Conservation (phyloP, 2,797 vertebrate genomes). For the Chloroceryle inda region DNA sequence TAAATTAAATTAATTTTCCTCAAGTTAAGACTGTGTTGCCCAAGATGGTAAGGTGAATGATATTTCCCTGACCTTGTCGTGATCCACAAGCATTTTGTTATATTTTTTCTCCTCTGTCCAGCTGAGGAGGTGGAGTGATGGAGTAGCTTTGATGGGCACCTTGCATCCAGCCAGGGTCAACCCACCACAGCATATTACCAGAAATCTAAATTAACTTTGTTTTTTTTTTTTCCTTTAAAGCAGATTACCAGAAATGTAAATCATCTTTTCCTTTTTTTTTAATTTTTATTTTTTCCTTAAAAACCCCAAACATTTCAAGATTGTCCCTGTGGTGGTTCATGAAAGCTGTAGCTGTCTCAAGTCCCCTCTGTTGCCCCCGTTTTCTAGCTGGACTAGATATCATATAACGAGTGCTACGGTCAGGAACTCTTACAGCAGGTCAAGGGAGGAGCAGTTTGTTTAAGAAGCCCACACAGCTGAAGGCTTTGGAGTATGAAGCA, state of each 20-base stretch:
- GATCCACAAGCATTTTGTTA: neutral
- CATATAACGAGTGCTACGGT: neutral
- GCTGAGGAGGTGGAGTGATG: neutral
- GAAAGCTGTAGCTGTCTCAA: neutral
- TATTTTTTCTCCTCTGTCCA: neutral
- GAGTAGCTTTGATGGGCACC: neutral
- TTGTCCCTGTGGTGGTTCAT: neutral
- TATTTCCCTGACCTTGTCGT: neutral
- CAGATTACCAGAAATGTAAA: neutral
- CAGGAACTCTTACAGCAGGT: neutral
- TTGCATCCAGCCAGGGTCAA: neutral
- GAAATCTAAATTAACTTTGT: neutral
- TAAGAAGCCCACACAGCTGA: constrained; percentile 38
- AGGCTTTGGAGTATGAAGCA: constrained; percentile 22
- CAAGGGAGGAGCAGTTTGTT: constrained; percentile 58
- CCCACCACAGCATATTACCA: neutral
- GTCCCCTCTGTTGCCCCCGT: neutral
- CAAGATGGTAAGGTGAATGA: neutral
- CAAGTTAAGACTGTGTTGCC: neutral
- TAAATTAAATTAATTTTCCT: neutral
- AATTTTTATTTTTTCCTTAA: neutral
- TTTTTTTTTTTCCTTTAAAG: neutral
- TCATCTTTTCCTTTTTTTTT: neutral
- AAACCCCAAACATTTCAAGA: neutral
- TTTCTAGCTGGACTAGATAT: neutral